Evolutionary conservation across 2,888 invertebrate genomes (phyloP).

Genomic region (Philonicus albiceps): DNA sequence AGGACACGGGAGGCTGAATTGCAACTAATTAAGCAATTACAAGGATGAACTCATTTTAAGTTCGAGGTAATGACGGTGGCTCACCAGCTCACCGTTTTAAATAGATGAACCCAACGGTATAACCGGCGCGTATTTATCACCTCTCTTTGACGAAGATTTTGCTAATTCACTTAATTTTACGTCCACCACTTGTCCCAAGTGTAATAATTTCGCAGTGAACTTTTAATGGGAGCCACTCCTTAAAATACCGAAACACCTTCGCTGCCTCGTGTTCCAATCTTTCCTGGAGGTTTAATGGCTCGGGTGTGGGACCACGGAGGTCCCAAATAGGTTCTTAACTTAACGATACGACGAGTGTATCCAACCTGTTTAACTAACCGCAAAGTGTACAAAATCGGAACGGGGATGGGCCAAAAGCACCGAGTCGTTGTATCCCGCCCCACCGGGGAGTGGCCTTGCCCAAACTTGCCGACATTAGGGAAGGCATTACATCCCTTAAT

Average conservation of each 20-base stretch:
- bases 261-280: background rate
- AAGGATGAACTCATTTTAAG: background rate
- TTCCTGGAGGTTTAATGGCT: background rate
- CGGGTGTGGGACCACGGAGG: background rate
- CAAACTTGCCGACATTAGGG: background rate
- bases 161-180: constrained; percentile 4
- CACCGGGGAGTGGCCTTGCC: background rate
- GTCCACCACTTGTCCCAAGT: background rate
- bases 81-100: background rate
- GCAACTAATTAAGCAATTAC: background rate
- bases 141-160: background rate
- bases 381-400: constrained; percentile 1
- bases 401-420: background rate
- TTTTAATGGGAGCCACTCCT: background rate
- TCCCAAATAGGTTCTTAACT: constrained; percentile 6
- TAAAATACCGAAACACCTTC: constrained; percentile 10
- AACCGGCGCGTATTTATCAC: background rate
- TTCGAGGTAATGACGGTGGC: background rate
- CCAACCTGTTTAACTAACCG: background rate
- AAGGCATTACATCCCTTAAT: constrained; percentile 1
- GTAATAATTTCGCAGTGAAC: background rate
- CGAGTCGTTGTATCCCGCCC: background rate
- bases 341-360: background rate
- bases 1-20: background rate
- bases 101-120: background rate